Conservation (phyloP, 2,888 invertebrate genomes). For the Peribatodes rhomboidaria region DNA sequence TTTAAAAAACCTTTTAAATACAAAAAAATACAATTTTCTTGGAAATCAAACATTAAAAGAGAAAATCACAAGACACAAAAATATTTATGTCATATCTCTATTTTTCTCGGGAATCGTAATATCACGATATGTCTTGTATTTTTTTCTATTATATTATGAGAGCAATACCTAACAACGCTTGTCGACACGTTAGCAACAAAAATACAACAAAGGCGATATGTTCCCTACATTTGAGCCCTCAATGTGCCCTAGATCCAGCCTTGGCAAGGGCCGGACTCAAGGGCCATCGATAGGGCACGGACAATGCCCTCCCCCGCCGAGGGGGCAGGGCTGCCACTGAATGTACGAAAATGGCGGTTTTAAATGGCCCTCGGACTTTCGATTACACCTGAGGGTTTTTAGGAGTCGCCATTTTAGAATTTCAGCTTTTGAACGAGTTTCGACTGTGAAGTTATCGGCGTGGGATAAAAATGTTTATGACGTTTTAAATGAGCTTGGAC, state of each 20-base stretch:
- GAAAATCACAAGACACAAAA: no score
- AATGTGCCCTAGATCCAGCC: slow-evolving; percentile 44
- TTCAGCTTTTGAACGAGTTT: slow-evolving; percentile 24
- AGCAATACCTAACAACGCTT: background rate
- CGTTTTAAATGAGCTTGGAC: background rate
- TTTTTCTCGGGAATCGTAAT: no score
- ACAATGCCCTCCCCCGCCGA: slow-evolving; percentile 38
- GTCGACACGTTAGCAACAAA: slow-evolving; percentile 4
- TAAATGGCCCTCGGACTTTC: slow-evolving; percentile 38
- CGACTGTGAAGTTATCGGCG: slow-evolving; percentile 15
- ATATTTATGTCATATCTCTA: no score
- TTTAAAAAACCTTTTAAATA: no score
- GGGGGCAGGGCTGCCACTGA: slow-evolving; percentile 10
- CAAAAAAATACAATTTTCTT: no score
- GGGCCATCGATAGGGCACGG: slow-evolving; percentile 49
- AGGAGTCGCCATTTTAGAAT: slow-evolving; percentile 30
- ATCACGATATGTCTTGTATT: no score
- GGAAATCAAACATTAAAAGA: no score
- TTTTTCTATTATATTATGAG: no score
- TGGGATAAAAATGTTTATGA: slow-evolving; percentile 17
- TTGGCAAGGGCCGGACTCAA: slow-evolving; percentile 38
- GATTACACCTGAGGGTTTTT: slow-evolving; percentile 37
- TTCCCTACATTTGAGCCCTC: slow-evolving; percentile 35
- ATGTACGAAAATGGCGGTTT: slow-evolving; percentile 37
- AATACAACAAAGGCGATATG: slow-evolving; percentile 17